phyloP scores from a whole-genome alignment of 2,797 vertebrate species.

The Galaxias olidus region DNA sequence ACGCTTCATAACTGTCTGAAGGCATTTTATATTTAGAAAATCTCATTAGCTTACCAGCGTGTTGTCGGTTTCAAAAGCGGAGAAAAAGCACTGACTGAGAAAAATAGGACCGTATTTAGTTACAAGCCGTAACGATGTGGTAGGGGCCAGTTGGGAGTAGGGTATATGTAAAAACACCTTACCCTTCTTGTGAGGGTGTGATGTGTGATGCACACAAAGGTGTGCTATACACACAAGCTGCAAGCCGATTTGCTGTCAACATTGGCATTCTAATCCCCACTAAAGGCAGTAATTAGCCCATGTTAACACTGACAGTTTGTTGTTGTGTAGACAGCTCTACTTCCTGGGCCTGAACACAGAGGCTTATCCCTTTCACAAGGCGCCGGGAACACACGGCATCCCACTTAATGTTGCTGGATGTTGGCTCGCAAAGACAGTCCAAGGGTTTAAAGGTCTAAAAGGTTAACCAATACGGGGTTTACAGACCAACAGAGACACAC shows the following conservation, averaged over 20 bases:
- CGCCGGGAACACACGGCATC: neutral
- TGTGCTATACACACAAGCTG: constrained; percentile 54
- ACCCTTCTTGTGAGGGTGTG: constrained; percentile 49
- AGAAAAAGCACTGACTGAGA: constrained; percentile 21
- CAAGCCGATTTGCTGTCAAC: constrained; percentile 73
- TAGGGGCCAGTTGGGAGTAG: neutral
- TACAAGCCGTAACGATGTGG: constrained; percentile 40
- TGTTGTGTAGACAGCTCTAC: constrained; percentile 40
- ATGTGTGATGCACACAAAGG: constrained; percentile 61
- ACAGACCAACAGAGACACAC: constrained; percentile 8
- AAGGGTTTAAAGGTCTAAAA: constrained; percentile 22
- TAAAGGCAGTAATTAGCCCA: constrained; percentile 69
- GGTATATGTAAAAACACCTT: constrained; percentile 39
- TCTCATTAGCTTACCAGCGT: constrained; percentile 54
- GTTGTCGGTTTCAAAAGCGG: constrained; percentile 41
- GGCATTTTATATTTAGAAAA: constrained; percentile 54
- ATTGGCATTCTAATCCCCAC: constrained; percentile 65
- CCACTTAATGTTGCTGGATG: neutral
- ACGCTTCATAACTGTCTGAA: constrained; percentile 34
- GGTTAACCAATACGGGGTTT: constrained; percentile 14
- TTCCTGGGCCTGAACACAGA: constrained; percentile 20
- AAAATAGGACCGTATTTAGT: constrained; percentile 40
- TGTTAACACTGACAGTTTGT: constrained; percentile 49
- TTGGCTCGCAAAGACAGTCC: neutral
- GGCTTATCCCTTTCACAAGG: constrained; percentile 21